phyloP scores from a whole-genome alignment of 2,888 invertebrate genomes.

The Schrankia costaestrigalis region DNA sequence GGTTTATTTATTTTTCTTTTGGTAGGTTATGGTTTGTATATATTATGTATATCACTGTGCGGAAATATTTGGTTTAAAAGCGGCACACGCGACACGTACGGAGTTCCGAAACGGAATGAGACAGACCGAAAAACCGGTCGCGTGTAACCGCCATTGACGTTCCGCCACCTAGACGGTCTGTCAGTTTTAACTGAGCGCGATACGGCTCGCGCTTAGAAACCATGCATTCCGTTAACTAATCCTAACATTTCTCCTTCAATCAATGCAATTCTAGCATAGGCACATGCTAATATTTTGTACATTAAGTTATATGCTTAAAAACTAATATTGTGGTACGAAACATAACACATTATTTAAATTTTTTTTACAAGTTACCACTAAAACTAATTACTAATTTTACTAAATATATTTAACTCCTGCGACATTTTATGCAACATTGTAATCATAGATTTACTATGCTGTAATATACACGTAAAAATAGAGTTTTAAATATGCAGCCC shows the following conservation, averaged over 20 bases:
- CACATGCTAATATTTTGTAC: background rate
- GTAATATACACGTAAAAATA: slow-evolving; percentile 1
- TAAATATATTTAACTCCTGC: too few relatives aligned
- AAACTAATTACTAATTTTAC: too few relatives aligned
- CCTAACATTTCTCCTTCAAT: background rate
- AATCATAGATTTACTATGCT: background rate
- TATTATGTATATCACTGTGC: slow-evolving; percentile 27
- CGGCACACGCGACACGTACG: slow-evolving; percentile 44
- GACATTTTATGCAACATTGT: too few relatives aligned
- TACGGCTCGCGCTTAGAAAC: slow-evolving; percentile 44
- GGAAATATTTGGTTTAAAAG: slow-evolving; percentile 23
- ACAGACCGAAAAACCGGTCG: slow-evolving; percentile 41
- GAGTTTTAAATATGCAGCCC: slow-evolving; percentile 14
- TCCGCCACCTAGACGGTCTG: slow-evolving; percentile 47
- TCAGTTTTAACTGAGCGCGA: slow-evolving; percentile 65
- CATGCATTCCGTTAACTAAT: slow-evolving; percentile 6
- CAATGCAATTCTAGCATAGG: background rate
- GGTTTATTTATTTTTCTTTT: slow-evolving; percentile 32
- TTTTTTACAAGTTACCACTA: too few relatives aligned
- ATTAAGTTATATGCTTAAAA: too few relatives aligned
- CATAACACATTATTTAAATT: too few relatives aligned
- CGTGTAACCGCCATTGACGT: slow-evolving; percentile 55
- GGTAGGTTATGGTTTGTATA: slow-evolving; percentile 22
- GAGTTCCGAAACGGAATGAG: slow-evolving; percentile 56
- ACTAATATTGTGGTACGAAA: too few relatives aligned